A percentile compares a stretch with the other conserved stretches of the same genome.
Evolutionary conservation across 2,888 invertebrate genomes (phyloP).

Genomic region (Cerastoderma edule): DNA sequence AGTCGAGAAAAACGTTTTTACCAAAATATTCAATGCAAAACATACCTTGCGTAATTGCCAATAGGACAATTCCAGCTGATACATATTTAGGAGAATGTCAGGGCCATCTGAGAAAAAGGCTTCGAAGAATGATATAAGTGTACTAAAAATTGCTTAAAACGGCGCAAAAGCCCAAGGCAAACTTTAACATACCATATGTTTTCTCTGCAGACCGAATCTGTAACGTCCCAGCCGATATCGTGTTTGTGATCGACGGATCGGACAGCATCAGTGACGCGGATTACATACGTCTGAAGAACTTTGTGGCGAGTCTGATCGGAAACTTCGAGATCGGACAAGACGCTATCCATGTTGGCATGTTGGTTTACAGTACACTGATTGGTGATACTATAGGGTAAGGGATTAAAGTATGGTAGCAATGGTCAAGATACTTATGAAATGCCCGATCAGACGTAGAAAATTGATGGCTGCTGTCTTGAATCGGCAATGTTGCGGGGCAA

Average conservation of each 20-base stretch:
- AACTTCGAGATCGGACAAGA: slow-evolving; percentile 69
- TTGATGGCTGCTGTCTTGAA: no score
- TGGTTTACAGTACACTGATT: slow-evolving; percentile 74
- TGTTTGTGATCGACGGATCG: slow-evolving; percentile 75
- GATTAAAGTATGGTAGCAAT: background rate
- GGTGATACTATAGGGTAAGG: slow-evolving; percentile 64
- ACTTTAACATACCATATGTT: no score
- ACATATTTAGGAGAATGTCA: no score
- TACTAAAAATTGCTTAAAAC: no score
- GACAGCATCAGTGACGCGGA: slow-evolving; percentile 70
- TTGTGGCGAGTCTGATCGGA: slow-evolving; percentile 73
- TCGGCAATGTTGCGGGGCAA: no score
- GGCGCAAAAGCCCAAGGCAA: no score
- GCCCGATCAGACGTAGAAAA: background rate
- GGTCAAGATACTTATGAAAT: background rate
- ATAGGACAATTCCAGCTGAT: no score
- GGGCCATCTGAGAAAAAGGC: no score
- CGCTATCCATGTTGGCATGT: slow-evolving; percentile 73
- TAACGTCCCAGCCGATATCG: slow-evolving; percentile 73
- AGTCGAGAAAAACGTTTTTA: no score
- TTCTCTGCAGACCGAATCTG: slow-evolving; percentile 65
- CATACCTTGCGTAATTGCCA: no score
- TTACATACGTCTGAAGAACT: slow-evolving; percentile 70
- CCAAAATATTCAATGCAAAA: no score
- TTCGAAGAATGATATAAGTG: no score